A percentile compares a stretch with the other conserved stretches of the same genome.
These are phyloP conservation scores for Gavialis gangeticus DNA, from an alignment of 2,113 vertebrate genomes.

Conservation along the genomic window DNA sequence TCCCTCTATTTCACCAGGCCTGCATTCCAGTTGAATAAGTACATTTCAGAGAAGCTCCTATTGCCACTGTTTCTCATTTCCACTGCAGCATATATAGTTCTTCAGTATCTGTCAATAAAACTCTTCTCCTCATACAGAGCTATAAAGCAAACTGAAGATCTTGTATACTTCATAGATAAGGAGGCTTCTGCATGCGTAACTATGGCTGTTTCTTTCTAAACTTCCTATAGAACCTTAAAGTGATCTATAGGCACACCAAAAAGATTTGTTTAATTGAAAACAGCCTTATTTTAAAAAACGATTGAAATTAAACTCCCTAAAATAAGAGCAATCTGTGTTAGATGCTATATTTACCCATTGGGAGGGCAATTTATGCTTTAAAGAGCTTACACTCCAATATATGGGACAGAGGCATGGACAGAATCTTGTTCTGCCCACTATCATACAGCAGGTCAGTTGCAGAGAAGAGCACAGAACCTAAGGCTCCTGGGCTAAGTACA, in stretches of 20 bases:
- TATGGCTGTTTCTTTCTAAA: background rate
- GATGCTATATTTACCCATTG: background rate
- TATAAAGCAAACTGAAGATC: background rate
- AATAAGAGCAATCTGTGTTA: background rate
- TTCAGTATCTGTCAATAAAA: constrained; percentile 12
- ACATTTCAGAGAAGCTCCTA: background rate
- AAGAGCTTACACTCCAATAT: background rate
- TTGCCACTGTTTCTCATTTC: background rate
- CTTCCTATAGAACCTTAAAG: background rate
- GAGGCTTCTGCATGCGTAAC: background rate
- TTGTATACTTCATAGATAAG: background rate
- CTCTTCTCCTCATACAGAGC: background rate
- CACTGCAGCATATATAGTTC: background rate
- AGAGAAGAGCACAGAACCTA: background rate
- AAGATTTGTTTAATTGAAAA: too few species aligned
- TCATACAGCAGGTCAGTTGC: background rate
- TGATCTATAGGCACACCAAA: too few species aligned
- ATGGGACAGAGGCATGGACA: background rate
- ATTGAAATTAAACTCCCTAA: background rate
- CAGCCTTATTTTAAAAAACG: too few species aligned
- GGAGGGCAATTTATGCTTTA: background rate
- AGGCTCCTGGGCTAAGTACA: background rate
- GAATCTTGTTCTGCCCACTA: background rate
- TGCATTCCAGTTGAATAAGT: background rate
- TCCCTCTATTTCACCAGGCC: background rate